A percentile compares a stretch with the other conserved stretches of the same genome.
These are phyloP conservation scores for Hemistola chrysoprasaria DNA, from an alignment of 2,888 invertebrate species.

Conservation along the genomic window DNA sequence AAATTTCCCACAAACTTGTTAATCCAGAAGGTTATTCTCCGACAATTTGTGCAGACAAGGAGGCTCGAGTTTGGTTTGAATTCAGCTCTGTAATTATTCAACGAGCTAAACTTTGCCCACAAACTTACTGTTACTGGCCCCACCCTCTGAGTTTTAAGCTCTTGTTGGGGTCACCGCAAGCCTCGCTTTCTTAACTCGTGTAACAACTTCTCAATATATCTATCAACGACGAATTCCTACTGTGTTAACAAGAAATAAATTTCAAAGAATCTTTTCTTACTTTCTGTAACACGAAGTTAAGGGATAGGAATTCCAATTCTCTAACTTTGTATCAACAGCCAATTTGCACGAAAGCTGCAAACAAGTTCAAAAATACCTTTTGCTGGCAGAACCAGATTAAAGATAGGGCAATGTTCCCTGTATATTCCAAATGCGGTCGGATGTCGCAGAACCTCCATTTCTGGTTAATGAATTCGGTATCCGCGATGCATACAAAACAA, in stretches of 20 bases:
- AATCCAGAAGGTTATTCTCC: conserved; percentile 30
- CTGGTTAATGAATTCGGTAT: conserved; percentile 46
- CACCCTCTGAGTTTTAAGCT: conserved; percentile 35
- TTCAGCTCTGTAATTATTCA: conserved; percentile 55
- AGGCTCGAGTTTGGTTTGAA: conserved; percentile 31
- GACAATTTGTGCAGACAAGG: conserved; percentile 32
- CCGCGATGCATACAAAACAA: conserved; percentile 37
- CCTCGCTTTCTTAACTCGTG: conserved; percentile 23
- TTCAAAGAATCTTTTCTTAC: conserved; percentile 9
- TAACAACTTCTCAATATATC: conserved; percentile 10
- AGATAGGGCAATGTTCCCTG: conserved; percentile 49
- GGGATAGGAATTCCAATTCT: conserved; percentile 6
- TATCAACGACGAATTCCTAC: not conserved
- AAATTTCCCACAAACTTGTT: conserved; percentile 19
- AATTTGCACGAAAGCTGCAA: conserved; percentile 13
- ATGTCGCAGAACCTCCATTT: conserved; percentile 44
- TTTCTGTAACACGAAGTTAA: conserved; percentile 1
- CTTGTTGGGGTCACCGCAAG: conserved; percentile 36
- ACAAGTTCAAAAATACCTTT: conserved; percentile 23
- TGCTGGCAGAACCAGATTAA: conserved; percentile 35
- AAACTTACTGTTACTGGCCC: conserved; percentile 42
- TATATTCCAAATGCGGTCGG: conserved; percentile 44
- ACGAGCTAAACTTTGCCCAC: conserved; percentile 46
- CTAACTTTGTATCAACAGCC: conserved; percentile 5
- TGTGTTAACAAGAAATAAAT: not conserved